Evolutionary conservation across 2,888 invertebrate genomes (phyloP).

Genomic region (Cyaniris semiargus): DNA sequence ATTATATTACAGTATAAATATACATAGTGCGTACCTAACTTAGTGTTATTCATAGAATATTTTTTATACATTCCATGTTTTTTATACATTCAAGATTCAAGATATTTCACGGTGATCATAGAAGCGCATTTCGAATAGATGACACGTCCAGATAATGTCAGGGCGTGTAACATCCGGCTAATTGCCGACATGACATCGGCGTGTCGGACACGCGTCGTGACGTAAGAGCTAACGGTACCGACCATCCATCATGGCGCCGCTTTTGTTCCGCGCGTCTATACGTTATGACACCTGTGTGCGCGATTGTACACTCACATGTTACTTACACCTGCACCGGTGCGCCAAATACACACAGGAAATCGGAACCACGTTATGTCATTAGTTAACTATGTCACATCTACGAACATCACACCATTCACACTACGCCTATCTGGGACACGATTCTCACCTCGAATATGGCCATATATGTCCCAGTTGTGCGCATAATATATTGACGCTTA

Average conservation of each 20-base stretch:
- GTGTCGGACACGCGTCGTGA: background rate
- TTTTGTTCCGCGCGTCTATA: constrained; percentile 6
- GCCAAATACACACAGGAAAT: background rate
- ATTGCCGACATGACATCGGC: background rate
- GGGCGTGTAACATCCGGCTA: background rate
- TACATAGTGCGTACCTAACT: no score
- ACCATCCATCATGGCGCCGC: background rate
- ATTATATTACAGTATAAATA: no score
- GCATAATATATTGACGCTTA: no score
- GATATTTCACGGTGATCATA: background rate
- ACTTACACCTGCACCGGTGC: background rate
- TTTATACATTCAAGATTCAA: background rate
- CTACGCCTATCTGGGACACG: background rate
- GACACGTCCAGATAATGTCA: background rate
- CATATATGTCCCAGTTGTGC: no score
- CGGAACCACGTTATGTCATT: background rate
- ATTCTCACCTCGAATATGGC: background rate
- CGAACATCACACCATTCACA: background rate
- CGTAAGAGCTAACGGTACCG: background rate
- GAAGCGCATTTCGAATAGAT: background rate
- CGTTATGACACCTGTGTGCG: background rate
- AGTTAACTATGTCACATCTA: background rate
- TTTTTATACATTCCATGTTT: no score
- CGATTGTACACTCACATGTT: background rate
- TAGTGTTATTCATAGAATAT: background rate